Evolutionary conservation across 2,113 vertebrate species (phyloP).

Genomic region (Centropristis striata): DNA sequence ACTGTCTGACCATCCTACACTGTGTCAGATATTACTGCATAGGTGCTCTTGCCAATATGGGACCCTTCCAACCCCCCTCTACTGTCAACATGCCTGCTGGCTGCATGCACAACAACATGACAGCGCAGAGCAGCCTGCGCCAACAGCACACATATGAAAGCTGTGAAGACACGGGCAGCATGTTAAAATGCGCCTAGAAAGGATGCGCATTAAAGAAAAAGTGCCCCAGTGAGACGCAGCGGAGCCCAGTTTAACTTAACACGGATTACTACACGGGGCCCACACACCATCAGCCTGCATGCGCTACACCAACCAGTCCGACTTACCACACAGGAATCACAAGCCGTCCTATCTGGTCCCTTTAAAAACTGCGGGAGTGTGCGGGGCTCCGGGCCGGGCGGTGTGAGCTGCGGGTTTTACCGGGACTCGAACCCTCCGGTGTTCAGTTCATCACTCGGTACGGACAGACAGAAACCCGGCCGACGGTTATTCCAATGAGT

Average conservation of each 20-base stretch:
- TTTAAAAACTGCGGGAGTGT: slow-evolving; percentile 19
- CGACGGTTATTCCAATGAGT: slow-evolving; percentile 11
- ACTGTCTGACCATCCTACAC: background rate
- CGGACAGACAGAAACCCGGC: slow-evolving; percentile 2
- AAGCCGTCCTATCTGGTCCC: slow-evolving; percentile 39
- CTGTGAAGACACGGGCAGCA: background rate
- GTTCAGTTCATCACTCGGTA: background rate
- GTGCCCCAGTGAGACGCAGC: background rate
- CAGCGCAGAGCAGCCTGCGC: slow-evolving; percentile 45
- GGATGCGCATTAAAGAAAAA: slow-evolving; percentile 2
- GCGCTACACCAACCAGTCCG: slow-evolving; percentile 24
- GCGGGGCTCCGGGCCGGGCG: background rate
- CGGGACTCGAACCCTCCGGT: background rate
- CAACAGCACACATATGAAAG: slow-evolving; percentile 6
- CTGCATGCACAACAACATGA: slow-evolving; percentile 60
- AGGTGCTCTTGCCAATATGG: slow-evolving; percentile 52
- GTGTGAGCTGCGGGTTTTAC: background rate
- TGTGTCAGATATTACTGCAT: slow-evolving; percentile 12
- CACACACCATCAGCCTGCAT: slow-evolving; percentile 5
- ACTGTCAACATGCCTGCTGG: slow-evolving; percentile 65
- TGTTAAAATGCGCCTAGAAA: background rate
- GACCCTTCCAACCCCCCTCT: slow-evolving; percentile 22
- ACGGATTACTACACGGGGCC: slow-evolving; percentile 16
- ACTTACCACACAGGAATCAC: slow-evolving; percentile 59
- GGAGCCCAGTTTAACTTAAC: slow-evolving; percentile 11